Conservation (phyloP, 2,113 vertebrate genomes). For the Camarhynchus parvulus region DNA sequence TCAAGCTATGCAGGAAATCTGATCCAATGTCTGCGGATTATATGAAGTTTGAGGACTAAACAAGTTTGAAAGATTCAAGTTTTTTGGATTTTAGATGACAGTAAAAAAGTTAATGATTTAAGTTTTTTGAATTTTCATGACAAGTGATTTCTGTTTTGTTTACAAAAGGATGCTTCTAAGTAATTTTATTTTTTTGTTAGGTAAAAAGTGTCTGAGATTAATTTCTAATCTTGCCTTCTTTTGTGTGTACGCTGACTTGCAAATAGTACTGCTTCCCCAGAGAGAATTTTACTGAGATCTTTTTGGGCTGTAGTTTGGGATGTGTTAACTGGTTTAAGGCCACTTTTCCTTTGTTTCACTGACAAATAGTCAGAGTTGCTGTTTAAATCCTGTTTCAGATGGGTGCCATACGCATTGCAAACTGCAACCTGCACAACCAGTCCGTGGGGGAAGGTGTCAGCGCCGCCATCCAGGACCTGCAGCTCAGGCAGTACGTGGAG, state of each 20-base stretch:
- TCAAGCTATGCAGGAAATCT: not conserved
- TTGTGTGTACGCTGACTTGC: not conserved
- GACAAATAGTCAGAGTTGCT: not conserved
- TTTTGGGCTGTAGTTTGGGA: not conserved
- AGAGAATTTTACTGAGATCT: not conserved
- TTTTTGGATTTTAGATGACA: not conserved
- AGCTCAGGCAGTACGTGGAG: slow-evolving; percentile 91
- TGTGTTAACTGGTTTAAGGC: not conserved
- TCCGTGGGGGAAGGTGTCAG: slow-evolving; percentile 95
- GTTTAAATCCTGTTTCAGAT: slow-evolving; percentile 75
- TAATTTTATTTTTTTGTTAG: not conserved
- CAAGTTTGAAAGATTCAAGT: not conserved
- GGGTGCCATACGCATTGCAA: slow-evolving; percentile 86
- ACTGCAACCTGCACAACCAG: slow-evolving; percentile 97
- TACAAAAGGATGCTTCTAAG: not conserved
- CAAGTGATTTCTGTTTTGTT: not conserved
- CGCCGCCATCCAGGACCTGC: slow-evolving; percentile 90
- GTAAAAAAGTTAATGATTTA: not conserved
- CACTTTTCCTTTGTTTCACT: not conserved
- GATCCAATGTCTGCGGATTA: not conserved
- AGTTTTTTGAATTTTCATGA: not conserved
- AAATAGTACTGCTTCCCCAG: too few relatives aligned
- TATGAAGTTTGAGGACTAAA: not conserved
- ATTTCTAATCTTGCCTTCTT: not conserved
- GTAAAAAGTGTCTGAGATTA: not conserved